These are phyloP conservation scores for Bombus waltoni DNA, from an alignment of 1,140 invertebrate genomes.

Conservation along the genomic window DNA sequence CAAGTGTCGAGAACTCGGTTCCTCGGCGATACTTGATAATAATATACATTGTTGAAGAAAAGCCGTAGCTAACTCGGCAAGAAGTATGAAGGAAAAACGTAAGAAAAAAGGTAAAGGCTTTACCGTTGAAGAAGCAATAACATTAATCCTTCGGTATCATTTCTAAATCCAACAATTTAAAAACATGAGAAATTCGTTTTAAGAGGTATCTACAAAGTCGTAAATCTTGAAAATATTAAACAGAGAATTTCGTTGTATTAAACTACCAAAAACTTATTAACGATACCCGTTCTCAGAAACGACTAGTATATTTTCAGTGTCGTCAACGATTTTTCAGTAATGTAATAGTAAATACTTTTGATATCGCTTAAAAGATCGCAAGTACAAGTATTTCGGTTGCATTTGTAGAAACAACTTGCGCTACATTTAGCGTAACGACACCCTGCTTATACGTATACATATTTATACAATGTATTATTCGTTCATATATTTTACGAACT, in stretches of 20 bases:
- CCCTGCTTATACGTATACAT: no score
- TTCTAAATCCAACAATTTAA: not conserved
- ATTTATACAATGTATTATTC: not conserved
- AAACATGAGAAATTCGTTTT: not conserved
- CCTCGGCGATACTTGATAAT: not conserved
- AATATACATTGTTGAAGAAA: conserved; percentile 8
- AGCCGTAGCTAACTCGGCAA: not conserved
- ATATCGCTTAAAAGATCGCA: no score
- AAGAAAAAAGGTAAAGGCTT: not conserved
- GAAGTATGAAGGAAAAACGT: not conserved
- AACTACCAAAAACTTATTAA: not conserved
- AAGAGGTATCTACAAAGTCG: not conserved
- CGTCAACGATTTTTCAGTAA: not conserved
- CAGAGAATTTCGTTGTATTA: not conserved
- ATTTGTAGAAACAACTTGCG: no score
- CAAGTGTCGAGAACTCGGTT: conserved; percentile 51
- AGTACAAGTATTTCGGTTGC: no score
- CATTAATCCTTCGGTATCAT: not conserved
- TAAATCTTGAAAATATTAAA: not conserved
- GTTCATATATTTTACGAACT: not conserved
- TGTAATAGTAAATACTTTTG: not conserved
- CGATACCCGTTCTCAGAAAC: not conserved
- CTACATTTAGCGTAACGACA: no score
- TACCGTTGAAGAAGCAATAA: not conserved
- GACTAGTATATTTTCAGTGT: not conserved